Evolutionary conservation across 1,140 invertebrate species (phyloP).

Genomic region (Papilio glaucus): DNA sequence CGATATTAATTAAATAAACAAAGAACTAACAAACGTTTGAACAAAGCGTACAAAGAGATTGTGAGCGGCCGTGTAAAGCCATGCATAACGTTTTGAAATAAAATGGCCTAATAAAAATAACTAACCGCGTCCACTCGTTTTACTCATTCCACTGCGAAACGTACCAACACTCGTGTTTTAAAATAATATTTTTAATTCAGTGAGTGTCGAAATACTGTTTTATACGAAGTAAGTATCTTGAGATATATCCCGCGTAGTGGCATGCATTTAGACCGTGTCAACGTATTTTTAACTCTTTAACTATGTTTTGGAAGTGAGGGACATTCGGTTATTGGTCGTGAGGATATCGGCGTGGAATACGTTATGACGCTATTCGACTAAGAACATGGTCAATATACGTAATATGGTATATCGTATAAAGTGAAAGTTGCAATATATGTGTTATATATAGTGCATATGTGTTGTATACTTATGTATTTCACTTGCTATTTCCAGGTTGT

Average conservation of each 20-base stretch:
- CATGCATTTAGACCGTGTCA: slow-evolving; percentile 40
- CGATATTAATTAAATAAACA: slow-evolving; percentile 2
- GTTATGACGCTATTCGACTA: slow-evolving; percentile 31
- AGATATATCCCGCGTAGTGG: slow-evolving; percentile 48
- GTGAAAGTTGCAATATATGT: slow-evolving; percentile 49
- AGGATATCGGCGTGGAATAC: not conserved
- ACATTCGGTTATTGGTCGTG: slow-evolving; percentile 65
- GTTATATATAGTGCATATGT: slow-evolving; percentile 38
- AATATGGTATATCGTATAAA: slow-evolving; percentile 44
- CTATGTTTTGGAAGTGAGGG: slow-evolving; percentile 54
- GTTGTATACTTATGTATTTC: not conserved
- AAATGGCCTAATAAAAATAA: slow-evolving; percentile 51
- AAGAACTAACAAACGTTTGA: slow-evolving; percentile 7
- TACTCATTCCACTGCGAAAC: slow-evolving; percentile 40
- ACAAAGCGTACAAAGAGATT: slow-evolving; percentile 29
- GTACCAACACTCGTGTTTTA: slow-evolving; percentile 53
- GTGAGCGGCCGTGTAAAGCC: slow-evolving; percentile 34
- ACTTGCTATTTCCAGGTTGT: slow-evolving; percentile 73
- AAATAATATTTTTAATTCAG: slow-evolving; percentile 41
- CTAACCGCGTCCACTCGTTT: slow-evolving; percentile 49
- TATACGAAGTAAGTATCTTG: slow-evolving; percentile 43
- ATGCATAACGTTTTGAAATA: slow-evolving; percentile 47
- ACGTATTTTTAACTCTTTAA: slow-evolving; percentile 60
- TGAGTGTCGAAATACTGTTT: slow-evolving; percentile 27
- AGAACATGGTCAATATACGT: slow-evolving; percentile 64